Percentiles rank a stretch among this genome's conserved stretches.
Evolutionary conservation across 2,888 invertebrate genomes (phyloP).

Genomic region (Pasiphila rectangulata): DNA sequence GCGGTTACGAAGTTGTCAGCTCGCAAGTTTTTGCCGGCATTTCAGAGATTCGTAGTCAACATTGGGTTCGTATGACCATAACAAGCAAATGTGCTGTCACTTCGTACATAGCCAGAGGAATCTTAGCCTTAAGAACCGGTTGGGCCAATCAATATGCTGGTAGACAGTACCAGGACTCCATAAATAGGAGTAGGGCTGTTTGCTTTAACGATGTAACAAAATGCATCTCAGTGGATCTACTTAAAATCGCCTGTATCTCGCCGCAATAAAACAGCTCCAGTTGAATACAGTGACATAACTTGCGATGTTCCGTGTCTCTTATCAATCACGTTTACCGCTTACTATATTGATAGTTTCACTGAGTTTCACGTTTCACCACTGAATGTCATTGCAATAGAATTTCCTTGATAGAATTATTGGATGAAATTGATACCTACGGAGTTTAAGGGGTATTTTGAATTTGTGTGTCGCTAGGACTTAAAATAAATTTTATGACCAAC

Average conservation of each 20-base stretch:
- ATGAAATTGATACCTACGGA: slow-evolving; percentile 4
- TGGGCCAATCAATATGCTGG: slow-evolving; percentile 62
- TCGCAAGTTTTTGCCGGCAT: slow-evolving; percentile 2
- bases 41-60: slow-evolving; percentile 2
- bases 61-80: slow-evolving; percentile 7
- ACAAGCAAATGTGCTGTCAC: slow-evolving; percentile 10
- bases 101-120: slow-evolving; percentile 24
- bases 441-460: background rate
- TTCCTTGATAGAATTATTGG: slow-evolving; percentile 39
- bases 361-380: slow-evolving; percentile 42
- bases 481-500: too few relatives aligned
- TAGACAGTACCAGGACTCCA: slow-evolving; percentile 60
- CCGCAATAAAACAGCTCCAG: slow-evolving; percentile 1
- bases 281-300: slow-evolving; percentile 13
- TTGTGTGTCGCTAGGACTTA: too few relatives aligned
- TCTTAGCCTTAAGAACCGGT: slow-evolving; percentile 47
- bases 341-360: slow-evolving; percentile 48
- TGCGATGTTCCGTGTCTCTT: slow-evolving; percentile 38
- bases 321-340: slow-evolving; percentile 63
- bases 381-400: slow-evolving; percentile 46
- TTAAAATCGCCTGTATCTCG: slow-evolving; percentile 6
- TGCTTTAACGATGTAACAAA: slow-evolving; percentile 64
- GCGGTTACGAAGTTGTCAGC: background rate
- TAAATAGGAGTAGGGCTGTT: slow-evolving; percentile 71
- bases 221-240: slow-evolving; percentile 37